These are phyloP conservation scores for Coregonus ussuriensis DNA, from an alignment of 2,797 vertebrate species.

Conservation along the genomic window DNA sequence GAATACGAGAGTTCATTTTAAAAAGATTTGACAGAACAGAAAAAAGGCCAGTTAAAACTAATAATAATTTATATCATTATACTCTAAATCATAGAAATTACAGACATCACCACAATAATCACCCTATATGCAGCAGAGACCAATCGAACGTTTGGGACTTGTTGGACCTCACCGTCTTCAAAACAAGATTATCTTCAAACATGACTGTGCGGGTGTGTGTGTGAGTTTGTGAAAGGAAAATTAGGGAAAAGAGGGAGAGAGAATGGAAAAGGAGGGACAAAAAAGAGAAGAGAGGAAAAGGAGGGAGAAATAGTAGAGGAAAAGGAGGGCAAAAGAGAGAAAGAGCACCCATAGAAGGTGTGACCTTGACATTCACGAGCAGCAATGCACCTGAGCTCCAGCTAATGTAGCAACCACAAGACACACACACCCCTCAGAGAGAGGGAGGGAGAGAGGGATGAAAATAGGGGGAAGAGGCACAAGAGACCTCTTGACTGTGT, in stretches of 20 bases:
- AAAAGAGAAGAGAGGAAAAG: too few species aligned
- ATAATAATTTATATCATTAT: neutral
- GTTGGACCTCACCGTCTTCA: neutral
- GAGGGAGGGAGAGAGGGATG: neutral
- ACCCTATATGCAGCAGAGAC: neutral
- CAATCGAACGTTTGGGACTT: neutral
- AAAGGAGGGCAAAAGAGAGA: neutral
- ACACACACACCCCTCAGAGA: slow-evolving; percentile 7
- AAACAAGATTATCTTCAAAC: slow-evolving; percentile 4
- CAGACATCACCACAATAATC: slow-evolving; percentile 1
- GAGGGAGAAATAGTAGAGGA: too few species aligned
- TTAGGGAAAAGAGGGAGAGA: neutral
- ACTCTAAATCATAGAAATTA: neutral
- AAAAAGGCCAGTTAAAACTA: neutral
- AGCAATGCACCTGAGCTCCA: neutral
- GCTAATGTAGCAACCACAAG: neutral
- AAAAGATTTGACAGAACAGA: neutral
- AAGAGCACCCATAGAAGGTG: neutral
- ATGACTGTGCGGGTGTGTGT: slow-evolving; percentile 3
- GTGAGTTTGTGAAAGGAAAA: neutral
- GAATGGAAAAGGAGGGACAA: neutral
- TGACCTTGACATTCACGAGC: slow-evolving; percentile 14
- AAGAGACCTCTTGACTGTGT: neutral
- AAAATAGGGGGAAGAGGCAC: neutral
- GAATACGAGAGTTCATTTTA: neutral